Percentiles rank a stretch among this genome's conserved stretches.
phyloP scores from a whole-genome alignment of 2,113 vertebrate genomes.

The Antigone vipio region DNA sequence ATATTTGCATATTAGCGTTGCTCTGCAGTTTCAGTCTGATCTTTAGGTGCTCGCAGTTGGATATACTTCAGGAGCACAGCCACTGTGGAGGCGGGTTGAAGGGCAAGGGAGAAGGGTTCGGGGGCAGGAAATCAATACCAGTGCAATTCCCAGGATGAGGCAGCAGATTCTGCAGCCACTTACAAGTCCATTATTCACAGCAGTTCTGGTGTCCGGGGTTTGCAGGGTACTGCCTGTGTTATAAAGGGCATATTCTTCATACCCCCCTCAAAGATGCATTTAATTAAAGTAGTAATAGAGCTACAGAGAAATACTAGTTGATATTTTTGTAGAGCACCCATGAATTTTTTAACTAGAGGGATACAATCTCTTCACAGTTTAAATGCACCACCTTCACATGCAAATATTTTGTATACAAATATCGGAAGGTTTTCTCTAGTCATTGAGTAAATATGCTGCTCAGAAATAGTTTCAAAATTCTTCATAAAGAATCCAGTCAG shows the following conservation, averaged over 20 bases:
- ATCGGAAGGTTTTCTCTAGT: not conserved
- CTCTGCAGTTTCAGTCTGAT: not conserved
- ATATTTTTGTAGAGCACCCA: not conserved
- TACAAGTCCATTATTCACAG: not conserved
- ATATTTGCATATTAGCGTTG: not conserved
- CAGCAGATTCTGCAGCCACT: constrained; percentile 10
- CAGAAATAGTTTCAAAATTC: not conserved
- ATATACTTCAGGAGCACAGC: not conserved
- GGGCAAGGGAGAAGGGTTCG: not conserved
- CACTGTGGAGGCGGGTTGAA: not conserved
- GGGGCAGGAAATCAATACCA: constrained; percentile 42
- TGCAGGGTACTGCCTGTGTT: not conserved
- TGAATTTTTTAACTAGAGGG: not conserved
- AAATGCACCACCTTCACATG: not conserved
- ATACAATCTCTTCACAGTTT: not conserved
- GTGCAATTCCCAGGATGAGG: constrained; percentile 9
- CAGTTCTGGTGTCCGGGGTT: not conserved
- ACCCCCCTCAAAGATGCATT: not conserved
- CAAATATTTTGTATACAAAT: not conserved
- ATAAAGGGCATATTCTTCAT: not conserved
- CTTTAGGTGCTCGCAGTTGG: not conserved
- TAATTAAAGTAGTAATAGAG: not conserved
- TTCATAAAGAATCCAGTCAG: not conserved
- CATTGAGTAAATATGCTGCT: not conserved
- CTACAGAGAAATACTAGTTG: not conserved